Evolutionary conservation across 2,888 invertebrate genomes (phyloP).

Genomic region (Polia nebulosa): DNA sequence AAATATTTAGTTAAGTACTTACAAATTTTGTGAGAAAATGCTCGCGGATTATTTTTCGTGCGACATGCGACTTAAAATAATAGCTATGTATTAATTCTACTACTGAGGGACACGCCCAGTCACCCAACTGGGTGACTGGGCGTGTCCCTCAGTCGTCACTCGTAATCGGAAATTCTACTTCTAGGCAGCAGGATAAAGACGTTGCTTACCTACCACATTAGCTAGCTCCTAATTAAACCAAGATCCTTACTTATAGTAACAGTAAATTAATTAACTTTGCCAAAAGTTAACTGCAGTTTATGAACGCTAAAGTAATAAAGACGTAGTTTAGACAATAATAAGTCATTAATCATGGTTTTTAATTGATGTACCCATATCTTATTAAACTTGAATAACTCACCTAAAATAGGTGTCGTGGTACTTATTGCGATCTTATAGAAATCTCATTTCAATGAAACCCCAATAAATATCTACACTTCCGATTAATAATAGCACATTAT

Average conservation of each 20-base stretch:
- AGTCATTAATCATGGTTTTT: conserved; percentile 53
- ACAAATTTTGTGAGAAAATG: too few relatives aligned
- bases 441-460: conserved; percentile 71
- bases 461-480: conserved; percentile 77
- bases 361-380: conserved; percentile 55
- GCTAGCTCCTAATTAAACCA: not conserved
- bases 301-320: conserved; percentile 35
- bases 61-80: too few relatives aligned
- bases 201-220: too few relatives aligned
- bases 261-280: conserved; percentile 31
- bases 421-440: conserved; percentile 60
- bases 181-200: conserved; percentile 3
- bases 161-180: not conserved
- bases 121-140: too few relatives aligned
- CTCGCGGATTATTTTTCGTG: too few relatives aligned
- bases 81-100: too few relatives aligned
- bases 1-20: too few relatives aligned
- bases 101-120: too few relatives aligned
- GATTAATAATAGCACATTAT: conserved; percentile 76
- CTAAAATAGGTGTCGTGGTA: conserved; percentile 59
- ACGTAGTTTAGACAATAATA: conserved; percentile 45
- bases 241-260: too few relatives aligned
- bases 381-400: conserved; percentile 66
- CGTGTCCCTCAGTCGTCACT: not conserved
- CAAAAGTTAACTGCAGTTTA: conserved; percentile 27